These are phyloP conservation scores for Rhinophrynus dorsalis DNA, from an alignment of 2,797 vertebrate genomes.

Conservation along the genomic window DNA sequence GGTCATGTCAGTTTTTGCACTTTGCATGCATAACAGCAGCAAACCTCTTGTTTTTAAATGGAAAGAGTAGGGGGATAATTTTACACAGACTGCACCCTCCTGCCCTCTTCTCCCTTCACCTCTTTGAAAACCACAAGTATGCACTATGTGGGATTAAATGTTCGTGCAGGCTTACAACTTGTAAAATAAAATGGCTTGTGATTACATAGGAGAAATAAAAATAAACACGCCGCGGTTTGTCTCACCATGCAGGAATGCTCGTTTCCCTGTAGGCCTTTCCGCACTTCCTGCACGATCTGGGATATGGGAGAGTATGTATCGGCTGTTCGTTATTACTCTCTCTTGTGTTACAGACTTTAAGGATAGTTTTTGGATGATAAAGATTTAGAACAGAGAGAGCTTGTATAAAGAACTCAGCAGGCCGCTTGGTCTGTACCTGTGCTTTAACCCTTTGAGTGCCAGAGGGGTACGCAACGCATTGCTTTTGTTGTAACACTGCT, in stretches of 20 bases:
- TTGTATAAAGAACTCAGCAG: constrained; percentile 14
- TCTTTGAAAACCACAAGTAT: constrained; percentile 28
- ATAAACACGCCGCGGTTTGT: constrained; percentile 2
- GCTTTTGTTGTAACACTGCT: too few species aligned
- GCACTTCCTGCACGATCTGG: constrained; percentile 28
- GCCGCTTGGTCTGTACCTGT: background rate
- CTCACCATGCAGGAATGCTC: constrained; percentile 51
- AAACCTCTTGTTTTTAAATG: background rate
- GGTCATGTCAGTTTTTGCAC: constrained; percentile 59
- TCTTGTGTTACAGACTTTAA: constrained; percentile 22
- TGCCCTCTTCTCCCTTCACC: constrained; percentile 1
- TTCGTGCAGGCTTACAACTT: constrained; percentile 33
- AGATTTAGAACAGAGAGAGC: constrained; percentile 9
- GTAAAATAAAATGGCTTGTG: constrained; percentile 4
- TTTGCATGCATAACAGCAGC: background rate
- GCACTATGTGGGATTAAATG: constrained; percentile 25
- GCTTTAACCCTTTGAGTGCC: too few species aligned
- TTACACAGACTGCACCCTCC: constrained; percentile 1
- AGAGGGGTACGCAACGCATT: too few species aligned
- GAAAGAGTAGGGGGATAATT: background rate
- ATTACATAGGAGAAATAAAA: constrained; percentile 27
- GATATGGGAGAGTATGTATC: constrained; percentile 20
- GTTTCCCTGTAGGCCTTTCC: constrained; percentile 40
- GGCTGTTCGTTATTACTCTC: constrained; percentile 22
- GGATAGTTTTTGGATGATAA: background rate